Evolutionary conservation across 1,140 invertebrate genomes (phyloP).

Genomic region (Penaeus vannamei): DNA sequence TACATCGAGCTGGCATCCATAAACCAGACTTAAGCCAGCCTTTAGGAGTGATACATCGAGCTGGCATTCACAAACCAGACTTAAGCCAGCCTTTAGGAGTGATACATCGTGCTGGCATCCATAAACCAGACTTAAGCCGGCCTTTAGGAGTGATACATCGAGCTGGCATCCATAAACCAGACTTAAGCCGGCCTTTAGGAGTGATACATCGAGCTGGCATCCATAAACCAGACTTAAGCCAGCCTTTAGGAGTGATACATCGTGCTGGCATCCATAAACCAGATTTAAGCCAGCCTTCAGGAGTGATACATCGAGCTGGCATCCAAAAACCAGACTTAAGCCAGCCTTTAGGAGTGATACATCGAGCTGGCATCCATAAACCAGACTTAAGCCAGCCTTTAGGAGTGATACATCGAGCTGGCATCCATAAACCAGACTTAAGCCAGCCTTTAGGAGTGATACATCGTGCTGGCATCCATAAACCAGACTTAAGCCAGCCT

Average conservation of each 20-base stretch:
- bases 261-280: background rate
- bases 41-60: constrained; percentile 29
- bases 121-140: constrained; percentile 31
- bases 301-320: constrained; percentile 38
- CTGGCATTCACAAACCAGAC: constrained; percentile 24
- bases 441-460: background rate
- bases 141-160: constrained; percentile 30
- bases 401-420: background rate
- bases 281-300: constrained; percentile 23
- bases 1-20: no score
- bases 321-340: constrained; percentile 10
- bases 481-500: background rate
- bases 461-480: background rate
- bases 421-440: background rate
- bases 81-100: constrained; percentile 30
- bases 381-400: constrained; percentile 32
- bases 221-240: background rate
- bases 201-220: background rate
- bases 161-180: constrained; percentile 21
- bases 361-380: constrained; percentile 7
- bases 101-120: constrained; percentile 21
- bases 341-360: constrained; percentile 36
- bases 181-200: constrained; percentile 1
- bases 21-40: constrained; percentile 25
- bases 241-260: constrained; percentile 24